Conservation (phyloP, 2,113 vertebrate genomes). For the Cottus gobio region DNA sequence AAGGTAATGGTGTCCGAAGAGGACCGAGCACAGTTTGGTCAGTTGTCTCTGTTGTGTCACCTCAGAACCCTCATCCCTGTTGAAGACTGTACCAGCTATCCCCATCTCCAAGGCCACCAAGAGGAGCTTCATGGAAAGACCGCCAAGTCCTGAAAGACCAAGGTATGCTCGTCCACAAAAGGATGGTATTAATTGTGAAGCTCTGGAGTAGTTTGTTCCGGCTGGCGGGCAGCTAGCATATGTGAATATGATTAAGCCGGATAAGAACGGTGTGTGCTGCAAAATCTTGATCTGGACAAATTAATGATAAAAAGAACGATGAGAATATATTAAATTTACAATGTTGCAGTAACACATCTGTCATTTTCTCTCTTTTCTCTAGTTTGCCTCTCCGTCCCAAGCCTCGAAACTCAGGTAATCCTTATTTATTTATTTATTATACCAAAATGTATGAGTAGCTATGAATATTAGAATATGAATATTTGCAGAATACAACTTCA, state of each 20-base stretch:
- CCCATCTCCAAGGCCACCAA: conserved; percentile 87
- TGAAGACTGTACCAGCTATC: conserved; percentile 82
- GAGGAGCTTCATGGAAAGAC: conserved; percentile 84
- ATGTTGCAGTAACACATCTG: neutral
- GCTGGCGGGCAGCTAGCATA: neutral
- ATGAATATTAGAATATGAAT: neutral
- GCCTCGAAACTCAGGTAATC: conserved; percentile 79
- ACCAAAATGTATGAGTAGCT: fast-evolving
- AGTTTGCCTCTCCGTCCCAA: conserved; percentile 83
- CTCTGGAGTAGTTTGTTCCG: neutral
- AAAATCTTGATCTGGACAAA: neutral
- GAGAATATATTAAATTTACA: neutral
- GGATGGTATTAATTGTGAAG: neutral
- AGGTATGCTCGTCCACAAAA: conserved; percentile 64
- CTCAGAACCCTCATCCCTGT: conserved; percentile 73
- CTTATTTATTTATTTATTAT: neutral
- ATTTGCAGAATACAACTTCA: neutral
- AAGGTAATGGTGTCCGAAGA: neutral
- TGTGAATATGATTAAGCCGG: neutral
- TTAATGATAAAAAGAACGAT: neutral
- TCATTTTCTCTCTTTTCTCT: conserved; percentile 33
- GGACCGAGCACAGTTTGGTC: neutral
- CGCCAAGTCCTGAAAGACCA: conserved; percentile 82
- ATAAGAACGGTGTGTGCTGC: neutral
- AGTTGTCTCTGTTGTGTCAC: conserved; percentile 14